These are phyloP conservation scores for Hecatera dysodea DNA, from an alignment of 2,888 invertebrate species.

Conservation along the genomic window DNA sequence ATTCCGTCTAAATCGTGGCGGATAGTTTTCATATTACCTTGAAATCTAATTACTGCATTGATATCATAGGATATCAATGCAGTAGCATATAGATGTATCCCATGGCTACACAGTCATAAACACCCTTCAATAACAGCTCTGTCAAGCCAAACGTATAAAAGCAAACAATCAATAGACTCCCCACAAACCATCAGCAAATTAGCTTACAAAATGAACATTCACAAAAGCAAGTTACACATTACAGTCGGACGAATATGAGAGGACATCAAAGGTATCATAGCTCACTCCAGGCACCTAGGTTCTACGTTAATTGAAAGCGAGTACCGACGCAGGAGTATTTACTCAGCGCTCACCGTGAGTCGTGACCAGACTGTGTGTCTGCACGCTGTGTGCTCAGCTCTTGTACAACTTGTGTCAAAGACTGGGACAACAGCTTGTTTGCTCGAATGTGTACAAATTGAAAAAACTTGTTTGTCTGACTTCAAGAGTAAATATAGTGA, in stretches of 20 bases:
- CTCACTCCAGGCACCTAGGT: constrained; percentile 79
- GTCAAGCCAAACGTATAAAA: not conserved
- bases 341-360: constrained; percentile 74
- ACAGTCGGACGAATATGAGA: constrained; percentile 75
- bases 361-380: constrained; percentile 78
- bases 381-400: constrained; percentile 74
- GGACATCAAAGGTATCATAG: constrained; percentile 85
- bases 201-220: constrained; percentile 61
- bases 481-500: constrained; percentile 33
- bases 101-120: not conserved
- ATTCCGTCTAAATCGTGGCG: not conserved
- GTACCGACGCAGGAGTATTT: constrained; percentile 78
- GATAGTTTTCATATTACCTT: not conserved
- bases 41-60: not conserved
- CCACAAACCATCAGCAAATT: constrained; percentile 56
- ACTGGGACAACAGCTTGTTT: constrained; percentile 65
- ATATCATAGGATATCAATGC: not conserved
- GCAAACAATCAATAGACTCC: constrained; percentile 29
- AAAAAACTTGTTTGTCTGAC: constrained; percentile 51
- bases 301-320: constrained; percentile 86
- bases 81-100: no score
- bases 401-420: constrained; percentile 84
- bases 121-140: not conserved
- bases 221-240: constrained; percentile 76
- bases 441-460: constrained; percentile 45